Evolutionary conservation across 2,797 vertebrate species (phyloP), one percentile per base, ranked within the genome.

Genomic region (Lophius americanus): DNA sequence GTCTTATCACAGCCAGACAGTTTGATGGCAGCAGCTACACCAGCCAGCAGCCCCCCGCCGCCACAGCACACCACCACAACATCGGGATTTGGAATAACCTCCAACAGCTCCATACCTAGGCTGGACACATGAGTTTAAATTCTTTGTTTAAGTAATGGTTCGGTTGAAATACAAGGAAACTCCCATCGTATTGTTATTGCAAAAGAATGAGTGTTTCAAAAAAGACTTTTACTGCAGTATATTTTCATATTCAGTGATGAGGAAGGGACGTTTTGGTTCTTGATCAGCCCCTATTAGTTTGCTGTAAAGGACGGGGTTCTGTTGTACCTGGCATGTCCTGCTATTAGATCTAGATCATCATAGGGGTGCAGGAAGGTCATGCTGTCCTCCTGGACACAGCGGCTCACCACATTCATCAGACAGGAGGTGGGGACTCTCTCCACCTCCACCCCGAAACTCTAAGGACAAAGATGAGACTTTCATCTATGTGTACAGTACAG

Each of bases 11-110:
- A 91, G 12, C 93, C 93, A 0, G 94, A 94, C 44, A 94, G 89
- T 64, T 92, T 94, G 64, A 94, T 62, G 41, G 89, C 93, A 6
- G 92, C 87, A 14, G 93, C 93, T 1, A 94, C 91, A 2, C 92
- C 92, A 0, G 93, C 91, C 60, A 95, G 83, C 50, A 94, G 77
- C 5, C 92, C 94, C 0, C 94, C 94, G 62, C 92, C 93, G 10
- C 94, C 93, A 59, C 93, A 95, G 68, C 92, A 93, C 63, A 94
- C 92, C 62, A 93, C 92, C 77, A 95, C 89, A 54, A 94, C 91
- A 39, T 95, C 93, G 0, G 93, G 93, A 44, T 88, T 65, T 0
- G 85, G 72, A 48, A 89, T 60, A 60, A 71, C 84, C 64, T 94
- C 93, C 79, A 95, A 86, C 75, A 95, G 51, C 88, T 94, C 94